A percentile compares a stretch with the other conserved stretches of the same genome.
phyloP scores from a whole-genome alignment of 92 coral and sea anemone species.

The Porites divaricata region DNA sequence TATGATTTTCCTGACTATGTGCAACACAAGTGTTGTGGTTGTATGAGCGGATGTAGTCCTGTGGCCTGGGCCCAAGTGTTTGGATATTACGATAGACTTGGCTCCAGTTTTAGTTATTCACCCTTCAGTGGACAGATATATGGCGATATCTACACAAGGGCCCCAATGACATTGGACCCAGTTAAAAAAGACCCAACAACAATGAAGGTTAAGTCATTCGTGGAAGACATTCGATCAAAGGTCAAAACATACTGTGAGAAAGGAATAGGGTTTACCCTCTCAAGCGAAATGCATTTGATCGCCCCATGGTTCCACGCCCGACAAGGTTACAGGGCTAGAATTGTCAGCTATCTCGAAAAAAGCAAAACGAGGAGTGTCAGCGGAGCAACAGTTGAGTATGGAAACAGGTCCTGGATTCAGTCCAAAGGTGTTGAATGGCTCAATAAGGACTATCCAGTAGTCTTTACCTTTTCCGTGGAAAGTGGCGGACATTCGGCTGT shows the following conservation, averaged over 20 bases:
- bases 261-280: neutral
- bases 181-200: neutral
- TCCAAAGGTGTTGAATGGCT: constrained; percentile 6
- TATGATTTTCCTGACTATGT: constrained; percentile 51
- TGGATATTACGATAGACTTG: constrained; percentile 63
- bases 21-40: constrained; percentile 59
- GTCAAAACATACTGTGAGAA: constrained; percentile 31
- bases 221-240: constrained; percentile 38
- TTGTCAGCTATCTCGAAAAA: neutral
- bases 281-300: neutral
- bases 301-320: constrained; percentile 36
- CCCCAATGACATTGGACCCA: neutral
- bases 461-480: constrained; percentile 11
- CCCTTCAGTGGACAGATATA: constrained; percentile 14
- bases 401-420: neutral
- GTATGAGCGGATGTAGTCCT: constrained; percentile 59
- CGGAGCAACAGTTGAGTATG: neutral
- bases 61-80: constrained; percentile 76
- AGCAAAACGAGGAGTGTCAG: constrained; percentile 12
- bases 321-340: constrained; percentile 30
- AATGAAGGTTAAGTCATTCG: constrained; percentile 26
- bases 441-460: constrained; percentile 30
- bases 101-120: neutral
- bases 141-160: constrained; percentile 3
- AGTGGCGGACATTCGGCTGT: constrained; percentile 27